Conservation (phyloP, 2,888 invertebrate species). For the Ferdinandea cuprea region DNA sequence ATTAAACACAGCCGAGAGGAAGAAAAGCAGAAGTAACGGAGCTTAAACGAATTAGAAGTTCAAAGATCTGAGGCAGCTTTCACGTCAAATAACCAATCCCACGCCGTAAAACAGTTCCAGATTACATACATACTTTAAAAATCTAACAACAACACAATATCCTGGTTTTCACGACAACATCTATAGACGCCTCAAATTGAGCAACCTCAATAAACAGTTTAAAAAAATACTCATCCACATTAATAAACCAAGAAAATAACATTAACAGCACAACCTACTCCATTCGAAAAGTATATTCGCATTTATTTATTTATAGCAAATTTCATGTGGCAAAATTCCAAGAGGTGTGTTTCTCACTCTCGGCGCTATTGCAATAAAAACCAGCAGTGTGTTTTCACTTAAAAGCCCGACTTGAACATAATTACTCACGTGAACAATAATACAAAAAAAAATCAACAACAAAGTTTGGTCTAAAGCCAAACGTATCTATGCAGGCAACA, state of each 20-base stretch:
- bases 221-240: not conserved
- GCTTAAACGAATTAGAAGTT: too few species aligned
- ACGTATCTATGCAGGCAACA: slow-evolving; percentile 30
- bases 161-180: too few species aligned
- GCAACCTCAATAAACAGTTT: not conserved
- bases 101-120: too few species aligned
- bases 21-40: too few species aligned
- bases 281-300: slow-evolving; percentile 28
- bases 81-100: too few species aligned
- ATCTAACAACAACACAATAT: too few species aligned
- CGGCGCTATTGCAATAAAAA: slow-evolving; percentile 19
- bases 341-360: slow-evolving; percentile 56
- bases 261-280: slow-evolving; percentile 36
- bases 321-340: slow-evolving; percentile 48
- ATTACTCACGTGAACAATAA: slow-evolving; percentile 54
- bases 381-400: slow-evolving; percentile 52
- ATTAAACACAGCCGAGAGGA: too few species aligned
- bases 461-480: slow-evolving; percentile 53
- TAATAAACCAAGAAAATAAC: slow-evolving; percentile 20
- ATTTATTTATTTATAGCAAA: slow-evolving; percentile 49
- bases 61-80: too few species aligned
- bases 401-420: slow-evolving; percentile 52
- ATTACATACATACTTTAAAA: too few species aligned
- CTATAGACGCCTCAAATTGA: too few species aligned
- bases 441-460: slow-evolving; percentile 11